These are phyloP conservation scores for Amazona guildingii DNA, from an alignment of 2,113 vertebrate species.

Conservation along the genomic window DNA sequence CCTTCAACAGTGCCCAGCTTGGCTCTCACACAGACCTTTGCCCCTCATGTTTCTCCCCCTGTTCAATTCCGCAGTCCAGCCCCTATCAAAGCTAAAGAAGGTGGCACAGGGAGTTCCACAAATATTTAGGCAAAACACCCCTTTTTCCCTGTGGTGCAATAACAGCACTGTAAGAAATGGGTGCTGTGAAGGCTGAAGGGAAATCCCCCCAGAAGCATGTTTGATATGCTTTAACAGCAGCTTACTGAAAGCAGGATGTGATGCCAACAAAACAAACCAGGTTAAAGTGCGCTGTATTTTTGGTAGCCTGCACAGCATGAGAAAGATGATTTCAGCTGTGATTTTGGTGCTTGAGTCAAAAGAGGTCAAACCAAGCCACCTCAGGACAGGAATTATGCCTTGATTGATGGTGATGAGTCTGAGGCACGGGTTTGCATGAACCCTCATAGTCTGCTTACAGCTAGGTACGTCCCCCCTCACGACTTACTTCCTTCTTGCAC, in stretches of 20 bases:
- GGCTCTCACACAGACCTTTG: neutral
- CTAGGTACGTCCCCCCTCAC: neutral
- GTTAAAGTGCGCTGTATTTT: neutral
- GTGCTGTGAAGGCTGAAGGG: neutral
- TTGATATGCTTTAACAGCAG: neutral
- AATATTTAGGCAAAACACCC: neutral
- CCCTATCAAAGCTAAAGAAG: neutral
- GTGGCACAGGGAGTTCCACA: neutral
- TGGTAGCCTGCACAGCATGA: neutral
- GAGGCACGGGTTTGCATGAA: fast-evolving
- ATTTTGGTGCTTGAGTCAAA: neutral
- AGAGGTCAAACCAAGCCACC: neutral
- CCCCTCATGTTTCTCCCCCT: neutral
- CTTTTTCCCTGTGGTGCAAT: neutral
- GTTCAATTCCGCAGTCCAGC: neutral
- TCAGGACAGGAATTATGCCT: neutral
- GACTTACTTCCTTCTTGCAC: fast-evolving
- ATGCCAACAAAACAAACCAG: neutral
- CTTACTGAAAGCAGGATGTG: neutral
- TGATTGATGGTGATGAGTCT: neutral
- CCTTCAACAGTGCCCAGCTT: neutral
- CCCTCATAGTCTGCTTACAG: neutral
- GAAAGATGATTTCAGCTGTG: neutral
- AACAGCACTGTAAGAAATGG: neutral
- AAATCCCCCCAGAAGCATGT: neutral